Evolutionary conservation across 2,113 vertebrate species (phyloP).

Genomic region (Mandrillus leucophaeus): DNA sequence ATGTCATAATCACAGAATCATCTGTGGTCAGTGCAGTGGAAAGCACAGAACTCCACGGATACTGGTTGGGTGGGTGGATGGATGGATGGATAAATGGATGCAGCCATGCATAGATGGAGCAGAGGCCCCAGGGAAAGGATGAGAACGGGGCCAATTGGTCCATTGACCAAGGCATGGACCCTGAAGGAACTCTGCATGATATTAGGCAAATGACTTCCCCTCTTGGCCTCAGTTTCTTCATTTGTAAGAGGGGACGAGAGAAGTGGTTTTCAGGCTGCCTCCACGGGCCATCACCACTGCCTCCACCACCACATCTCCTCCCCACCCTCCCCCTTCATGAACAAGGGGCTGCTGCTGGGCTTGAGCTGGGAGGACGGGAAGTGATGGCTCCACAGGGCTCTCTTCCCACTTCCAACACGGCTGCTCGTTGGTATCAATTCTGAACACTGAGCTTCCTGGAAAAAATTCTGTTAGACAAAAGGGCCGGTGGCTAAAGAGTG

Average conservation of each 20-base stretch:
- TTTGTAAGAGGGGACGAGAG: not conserved
- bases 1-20: not conserved
- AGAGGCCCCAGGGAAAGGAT: not conserved
- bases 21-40: not conserved
- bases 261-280: not conserved
- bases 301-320: too few relatives aligned
- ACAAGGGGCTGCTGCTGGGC: not conserved
- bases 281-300: not conserved
- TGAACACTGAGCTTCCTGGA: conserved; percentile 22
- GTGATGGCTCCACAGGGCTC: not conserved
- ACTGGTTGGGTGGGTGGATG: not conserved
- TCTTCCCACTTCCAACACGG: not conserved
- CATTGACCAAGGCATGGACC: not conserved
- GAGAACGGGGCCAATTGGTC: not conserved
- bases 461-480: not conserved
- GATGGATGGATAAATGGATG: too few relatives aligned
- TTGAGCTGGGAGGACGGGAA: not conserved
- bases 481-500: not conserved
- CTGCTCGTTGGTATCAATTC: not conserved
- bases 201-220: not conserved
- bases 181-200: not conserved
- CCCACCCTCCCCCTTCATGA: not conserved
- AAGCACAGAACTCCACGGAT: not conserved
- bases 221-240: conserved; percentile 11
- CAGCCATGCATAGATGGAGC: not conserved